Conservation (phyloP, 1,140 invertebrate genomes). For the Drosophila parabipectinata region DNA sequence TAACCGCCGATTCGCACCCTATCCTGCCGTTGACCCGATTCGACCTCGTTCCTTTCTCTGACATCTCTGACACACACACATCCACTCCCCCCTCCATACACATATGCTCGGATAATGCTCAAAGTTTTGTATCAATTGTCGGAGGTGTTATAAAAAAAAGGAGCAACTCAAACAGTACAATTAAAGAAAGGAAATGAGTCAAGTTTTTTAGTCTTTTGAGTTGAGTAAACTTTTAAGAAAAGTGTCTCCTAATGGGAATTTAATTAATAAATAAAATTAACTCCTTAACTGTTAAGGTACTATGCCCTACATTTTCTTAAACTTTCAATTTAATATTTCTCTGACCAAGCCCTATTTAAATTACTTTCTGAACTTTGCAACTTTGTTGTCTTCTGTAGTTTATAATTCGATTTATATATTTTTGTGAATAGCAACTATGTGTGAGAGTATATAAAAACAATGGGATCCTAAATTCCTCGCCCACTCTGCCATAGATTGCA, state of each 20-base stretch:
- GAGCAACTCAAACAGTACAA: constrained; percentile 64
- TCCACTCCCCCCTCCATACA: not conserved
- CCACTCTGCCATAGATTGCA: constrained; percentile 57
- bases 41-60: constrained; percentile 26
- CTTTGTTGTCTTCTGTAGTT: not conserved
- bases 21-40: constrained; percentile 35
- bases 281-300: not conserved
- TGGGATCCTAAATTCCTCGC: constrained; percentile 31
- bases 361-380: not conserved
- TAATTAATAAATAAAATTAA: not conserved
- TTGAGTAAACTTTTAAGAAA: not conserved
- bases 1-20: constrained; percentile 7
- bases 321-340: not conserved
- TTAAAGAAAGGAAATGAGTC: constrained; percentile 12
- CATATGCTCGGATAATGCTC: constrained; percentile 5
- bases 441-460: constrained; percentile 32
- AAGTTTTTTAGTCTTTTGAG: not conserved
- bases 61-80: constrained; percentile 10
- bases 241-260: not conserved
- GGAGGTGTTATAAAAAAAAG: constrained; percentile 67
- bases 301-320: too few species aligned
- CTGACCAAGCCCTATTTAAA: not conserved
- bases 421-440: not conserved
- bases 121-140: constrained; percentile 59
- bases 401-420: not conserved